Evolutionary conservation across 2,797 vertebrate genomes (phyloP).

Genomic region (Argyrosomus regius): DNA sequence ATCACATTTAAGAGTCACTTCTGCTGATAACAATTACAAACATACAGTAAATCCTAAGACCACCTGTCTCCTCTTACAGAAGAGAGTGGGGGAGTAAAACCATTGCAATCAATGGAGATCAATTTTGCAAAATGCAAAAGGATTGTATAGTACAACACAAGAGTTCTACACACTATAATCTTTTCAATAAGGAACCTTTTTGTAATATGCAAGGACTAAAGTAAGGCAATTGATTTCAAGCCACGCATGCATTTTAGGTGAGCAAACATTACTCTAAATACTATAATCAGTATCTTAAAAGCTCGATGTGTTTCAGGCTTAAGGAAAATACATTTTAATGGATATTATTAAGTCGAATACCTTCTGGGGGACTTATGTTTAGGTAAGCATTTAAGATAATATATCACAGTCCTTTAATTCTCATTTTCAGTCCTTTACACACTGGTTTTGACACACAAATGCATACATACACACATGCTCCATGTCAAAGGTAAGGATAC

Average conservation of each 20-base stretch:
- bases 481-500: constrained; percentile 35
- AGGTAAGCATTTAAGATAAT: constrained; percentile 44
- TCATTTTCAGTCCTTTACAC: constrained; percentile 47
- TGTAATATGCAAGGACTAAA: constrained; percentile 77
- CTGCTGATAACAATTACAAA: constrained; percentile 68
- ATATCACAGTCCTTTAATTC: constrained; percentile 56
- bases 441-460: constrained; percentile 36
- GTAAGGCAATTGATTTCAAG: constrained; percentile 84
- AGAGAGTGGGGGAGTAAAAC: constrained; percentile 75
- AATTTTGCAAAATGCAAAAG: constrained; percentile 88
- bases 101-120: constrained; percentile 89
- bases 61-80: constrained; percentile 77
- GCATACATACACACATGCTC: constrained; percentile 55
- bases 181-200: constrained; percentile 65
- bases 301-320: constrained; percentile 66
- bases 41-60: constrained; percentile 56
- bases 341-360: constrained; percentile 51
- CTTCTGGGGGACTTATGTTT: constrained; percentile 32
- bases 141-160: constrained; percentile 75
- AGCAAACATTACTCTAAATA: constrained; percentile 75
- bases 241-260: constrained; percentile 82
- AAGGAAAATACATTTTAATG: constrained; percentile 68
- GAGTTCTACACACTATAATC: constrained; percentile 72
- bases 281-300: constrained; percentile 70
- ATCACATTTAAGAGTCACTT: constrained; percentile 65